Evolutionary conservation across 64 coral and sea anemone genomes (phyloP), one percentile per base, ranked within the genome.

Genomic region (Astreopora myriophthalma): DNA sequence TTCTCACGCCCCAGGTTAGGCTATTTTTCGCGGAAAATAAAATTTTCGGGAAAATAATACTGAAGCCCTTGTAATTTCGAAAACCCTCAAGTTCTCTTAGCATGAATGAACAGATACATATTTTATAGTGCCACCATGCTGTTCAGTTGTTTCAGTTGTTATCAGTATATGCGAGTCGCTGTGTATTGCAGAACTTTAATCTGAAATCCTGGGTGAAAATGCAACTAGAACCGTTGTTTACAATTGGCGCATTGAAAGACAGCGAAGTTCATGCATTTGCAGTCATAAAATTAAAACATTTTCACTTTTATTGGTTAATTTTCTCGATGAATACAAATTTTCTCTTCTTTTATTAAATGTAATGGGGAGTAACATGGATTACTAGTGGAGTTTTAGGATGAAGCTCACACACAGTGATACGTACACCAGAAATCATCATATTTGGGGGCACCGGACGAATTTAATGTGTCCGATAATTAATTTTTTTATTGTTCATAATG

Each of bases 121-220:
- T 10, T 10, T 51, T 51, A 51, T 51, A 51, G 48, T 16, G 48
- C 48, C 48, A 51, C 6, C 69, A 71, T 71, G 69, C 69, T 71
- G 69, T 72, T 72, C 23, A 67, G 63, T 67, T 67, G 17, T 67
- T 71, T 71, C 68, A 71, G 29, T 71, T 71, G 68, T 71, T 71
- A 71, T 16, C 68, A 71, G 29, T 31, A 85, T 69, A 20, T 23
- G 37, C 39, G 26, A 87, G 71, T 88, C 19, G 19, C 71, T 75
- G 71, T 88, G 86, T 88, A 88, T 88, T 73, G 42, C 28, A 10
- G 19, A 72, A 87, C 84, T 86, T 86, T 48, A 49, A 86, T 71
- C 32, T 35, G 52, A 34, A 34, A 19, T 82, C n/a, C 34, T 12
- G 39, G 34, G 75, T 79, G 75, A n/a, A n/a, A n/a, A 79, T 82